Conservation (phyloP, 2,797 vertebrate genomes). For the Anisognathus igniventris region DNA sequence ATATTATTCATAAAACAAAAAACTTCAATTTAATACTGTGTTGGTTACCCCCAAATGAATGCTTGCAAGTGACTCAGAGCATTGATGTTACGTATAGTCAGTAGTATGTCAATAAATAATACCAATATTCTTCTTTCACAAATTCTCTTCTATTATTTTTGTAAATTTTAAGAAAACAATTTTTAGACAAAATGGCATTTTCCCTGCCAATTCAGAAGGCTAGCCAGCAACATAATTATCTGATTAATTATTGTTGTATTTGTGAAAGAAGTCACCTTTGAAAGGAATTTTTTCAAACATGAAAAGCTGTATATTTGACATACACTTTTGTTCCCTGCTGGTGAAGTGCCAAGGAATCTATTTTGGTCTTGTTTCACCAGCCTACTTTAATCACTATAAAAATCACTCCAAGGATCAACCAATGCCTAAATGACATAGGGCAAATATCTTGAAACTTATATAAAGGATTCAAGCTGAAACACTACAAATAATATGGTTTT, state of each 20-base stretch:
- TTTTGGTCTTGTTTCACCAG: background rate
- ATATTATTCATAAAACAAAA: background rate
- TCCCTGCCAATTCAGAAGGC: background rate
- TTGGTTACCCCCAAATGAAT: background rate
- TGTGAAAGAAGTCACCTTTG: conserved; percentile 16
- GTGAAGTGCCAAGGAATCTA: background rate
- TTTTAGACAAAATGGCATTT: background rate
- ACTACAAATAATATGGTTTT: background rate
- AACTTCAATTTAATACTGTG: background rate
- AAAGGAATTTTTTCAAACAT: conserved; percentile 8
- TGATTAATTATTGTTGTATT: conserved; percentile 36
- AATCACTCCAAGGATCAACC: background rate
- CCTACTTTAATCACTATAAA: conserved; percentile 7
- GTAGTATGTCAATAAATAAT: background rate
- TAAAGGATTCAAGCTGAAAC: background rate
- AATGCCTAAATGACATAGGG: background rate
- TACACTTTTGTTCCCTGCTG: background rate
- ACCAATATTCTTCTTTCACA: background rate
- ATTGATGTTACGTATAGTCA: background rate
- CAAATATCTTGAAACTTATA: background rate
- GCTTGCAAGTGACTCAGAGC: background rate
- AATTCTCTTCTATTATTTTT: background rate
- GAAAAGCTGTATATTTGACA: conserved; percentile 9
- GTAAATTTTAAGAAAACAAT: background rate
- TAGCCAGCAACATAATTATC: background rate